Evolutionary conservation across 1,140 invertebrate species (phyloP), one percentile per base, ranked within the genome.

Genomic region (Armadillidium nasatum): DNA sequence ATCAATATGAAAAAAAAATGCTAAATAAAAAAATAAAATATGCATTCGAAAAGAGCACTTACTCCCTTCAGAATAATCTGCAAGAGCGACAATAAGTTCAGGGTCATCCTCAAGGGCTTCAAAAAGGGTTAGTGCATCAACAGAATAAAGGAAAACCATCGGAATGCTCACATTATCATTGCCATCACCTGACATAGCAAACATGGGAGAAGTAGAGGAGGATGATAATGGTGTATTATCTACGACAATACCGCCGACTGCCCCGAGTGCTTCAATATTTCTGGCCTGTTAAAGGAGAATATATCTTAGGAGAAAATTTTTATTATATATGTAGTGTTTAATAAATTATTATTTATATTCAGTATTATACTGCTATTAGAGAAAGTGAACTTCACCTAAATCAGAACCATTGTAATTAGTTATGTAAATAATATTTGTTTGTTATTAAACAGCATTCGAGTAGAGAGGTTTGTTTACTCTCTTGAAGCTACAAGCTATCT

Each of bases 131-230:
- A 86, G 84, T 10, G 90, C 93, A 83, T 98, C 95, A 74, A 88
- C 84, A n/a, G 88, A 88, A 84, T 95, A 98, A 10, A 98, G 87
- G 84, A 98, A 98, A 0, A 97, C 91, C 15, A 95, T 88, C 0
- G 96, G 95, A 83, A 98, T 97, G 71, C 85, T 89, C 0, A 98
- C 90, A 84, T 98, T 93, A 82, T 93, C 90, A 10, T 87, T 89
- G 0, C 94, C 94, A 86, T 97, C 95, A 1, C 94, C 95, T 50
- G 94, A 96, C 96, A 99, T 98, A 2, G 94, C 93, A 87, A 98
- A 98, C 86, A 96, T 89, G 0, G 93, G 90, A 0, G 92, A 91
- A 22, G 86, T 89, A 22, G 89, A 87, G 19, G 90, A 88, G 69
- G 89, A 91, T 21, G 91, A 91, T 23, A 89, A 91, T 19, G 88